Percentiles rank a stretch among this genome's conserved stretches.
These are phyloP conservation scores for Lycaon pictus DNA, from an alignment of 2,113 vertebrate genomes.

Conservation along the genomic window DNA sequence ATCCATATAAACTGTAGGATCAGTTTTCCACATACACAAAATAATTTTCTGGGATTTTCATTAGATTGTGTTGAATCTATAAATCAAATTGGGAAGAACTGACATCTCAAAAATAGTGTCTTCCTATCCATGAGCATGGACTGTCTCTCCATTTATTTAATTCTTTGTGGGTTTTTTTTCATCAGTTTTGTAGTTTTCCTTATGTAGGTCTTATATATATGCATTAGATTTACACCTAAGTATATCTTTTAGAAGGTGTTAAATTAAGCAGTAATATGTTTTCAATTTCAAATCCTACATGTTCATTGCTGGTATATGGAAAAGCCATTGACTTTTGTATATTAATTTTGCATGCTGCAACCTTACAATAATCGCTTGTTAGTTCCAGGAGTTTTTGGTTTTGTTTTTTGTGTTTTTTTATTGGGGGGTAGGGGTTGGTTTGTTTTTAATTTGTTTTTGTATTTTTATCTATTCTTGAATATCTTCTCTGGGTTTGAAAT, in stretches of 20 bases:
- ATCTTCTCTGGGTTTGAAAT: neutral
- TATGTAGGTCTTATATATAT: neutral
- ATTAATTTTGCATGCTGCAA: neutral
- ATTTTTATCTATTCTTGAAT: neutral
- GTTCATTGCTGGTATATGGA: neutral
- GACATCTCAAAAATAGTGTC: neutral
- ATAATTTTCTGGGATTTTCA: neutral
- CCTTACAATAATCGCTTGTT: neutral
- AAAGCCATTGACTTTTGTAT: neutral
- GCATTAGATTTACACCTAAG: neutral
- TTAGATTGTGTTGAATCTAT: neutral
- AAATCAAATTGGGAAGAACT: neutral
- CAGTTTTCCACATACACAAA: neutral
- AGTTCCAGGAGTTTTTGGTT: neutral
- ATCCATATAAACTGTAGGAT: neutral
- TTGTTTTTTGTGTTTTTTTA: neutral
- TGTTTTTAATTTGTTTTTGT: neutral
- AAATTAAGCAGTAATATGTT: neutral
- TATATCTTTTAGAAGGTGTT: neutral
- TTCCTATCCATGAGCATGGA: neutral
- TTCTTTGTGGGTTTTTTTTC: neutral
- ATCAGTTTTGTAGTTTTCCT: neutral
- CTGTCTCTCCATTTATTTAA: neutral
- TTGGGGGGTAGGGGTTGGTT: fast-evolving
- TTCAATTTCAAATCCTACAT: neutral